Percentiles rank a stretch among this genome's conserved stretches.
Evolutionary conservation across 1,140 invertebrate species (phyloP).

Genomic region (Leucophenga varia): DNA sequence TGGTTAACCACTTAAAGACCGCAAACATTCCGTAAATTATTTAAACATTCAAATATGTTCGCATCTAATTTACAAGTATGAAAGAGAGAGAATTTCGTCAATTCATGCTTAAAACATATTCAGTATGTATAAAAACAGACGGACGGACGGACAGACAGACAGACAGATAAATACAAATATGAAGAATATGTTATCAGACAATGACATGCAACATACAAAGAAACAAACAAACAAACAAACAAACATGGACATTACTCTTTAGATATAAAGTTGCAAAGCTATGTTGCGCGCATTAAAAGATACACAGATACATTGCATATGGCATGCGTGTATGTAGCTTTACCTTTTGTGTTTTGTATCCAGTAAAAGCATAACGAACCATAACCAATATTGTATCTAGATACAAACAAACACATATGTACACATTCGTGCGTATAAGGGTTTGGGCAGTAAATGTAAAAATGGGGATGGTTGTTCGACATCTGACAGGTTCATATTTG

Average conservation of each 20-base stretch:
- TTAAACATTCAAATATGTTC: conserved; percentile 22
- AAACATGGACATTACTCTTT: too few relatives aligned
- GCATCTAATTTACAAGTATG: too few relatives aligned
- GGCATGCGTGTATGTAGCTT: too few relatives aligned
- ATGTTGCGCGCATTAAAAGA: conserved; percentile 7
- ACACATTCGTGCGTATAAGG: too few relatives aligned
- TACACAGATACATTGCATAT: conserved; percentile 5
- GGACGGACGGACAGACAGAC: background rate
- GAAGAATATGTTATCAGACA: too few relatives aligned
- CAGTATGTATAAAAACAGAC: too few relatives aligned
- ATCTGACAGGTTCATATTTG: conserved; percentile 37
- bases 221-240: conserved; percentile 11
- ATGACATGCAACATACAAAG: conserved; percentile 3
- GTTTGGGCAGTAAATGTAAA: too few relatives aligned
- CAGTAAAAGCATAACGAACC: conserved; percentile 48
- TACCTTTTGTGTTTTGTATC: conserved; percentile 29
- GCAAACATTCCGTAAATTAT: conserved; percentile 37
- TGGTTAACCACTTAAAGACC: conserved; percentile 33
- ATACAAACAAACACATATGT: too few relatives aligned
- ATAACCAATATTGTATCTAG: conserved; percentile 50
- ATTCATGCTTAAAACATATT: too few relatives aligned
- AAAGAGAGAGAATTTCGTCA: too few relatives aligned
- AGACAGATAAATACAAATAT: background rate
- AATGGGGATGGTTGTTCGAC: too few relatives aligned
- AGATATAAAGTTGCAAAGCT: too few relatives aligned